Base-by-base conservation (phyloP, 2,888 invertebrate genomes). In the Aporophyla nigra region DNA sequence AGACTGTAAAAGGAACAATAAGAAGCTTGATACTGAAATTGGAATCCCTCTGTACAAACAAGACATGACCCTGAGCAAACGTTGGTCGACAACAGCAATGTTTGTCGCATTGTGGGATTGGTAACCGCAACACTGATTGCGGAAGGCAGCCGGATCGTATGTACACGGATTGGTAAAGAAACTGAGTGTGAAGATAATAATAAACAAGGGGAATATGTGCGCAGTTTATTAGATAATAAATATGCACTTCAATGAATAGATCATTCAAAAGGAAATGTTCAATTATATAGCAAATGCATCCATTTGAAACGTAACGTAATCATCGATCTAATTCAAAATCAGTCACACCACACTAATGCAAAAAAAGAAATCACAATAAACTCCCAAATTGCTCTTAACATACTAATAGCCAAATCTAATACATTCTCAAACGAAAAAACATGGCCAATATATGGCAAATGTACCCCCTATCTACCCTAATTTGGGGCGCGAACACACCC, bases 401-500 rank as follows among this genome's bases (percentile, higher is more conserved):
- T 78, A 80, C 79, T 81, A 84, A 87, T 84, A 43, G 56, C 74
- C 53, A 51, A 86, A 84, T 83, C 78, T 75, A 82, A 80, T 81
- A 80, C 51, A 75, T 69, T 76, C 62, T 62, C 75, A 74, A 84
- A 80, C 72, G 82, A 83, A 88, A 83, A 86, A 87, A 81, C 71
- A 82, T 78, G 74, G 69, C 68, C 68, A 85, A 83, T 80, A 83
- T 61, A 73, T 68, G 78, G 78, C 67, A 71, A 80, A 66, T 78
- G 67, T 73, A 40, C 82, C 83, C 82, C 83, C 74, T 80, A 86
- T 82, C 82, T 80, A 80, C 82, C 85, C 82, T 82, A 82, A 86
- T 87, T 88, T 87, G 88, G 91, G 89, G 89, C 89, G 90, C 85
- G 87, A 89, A 86, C 85, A 86, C 75, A 72, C 90, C 91, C 90